Base-by-base conservation (phyloP, 2,888 invertebrate genomes). In the Ormia ochracea region DNA sequence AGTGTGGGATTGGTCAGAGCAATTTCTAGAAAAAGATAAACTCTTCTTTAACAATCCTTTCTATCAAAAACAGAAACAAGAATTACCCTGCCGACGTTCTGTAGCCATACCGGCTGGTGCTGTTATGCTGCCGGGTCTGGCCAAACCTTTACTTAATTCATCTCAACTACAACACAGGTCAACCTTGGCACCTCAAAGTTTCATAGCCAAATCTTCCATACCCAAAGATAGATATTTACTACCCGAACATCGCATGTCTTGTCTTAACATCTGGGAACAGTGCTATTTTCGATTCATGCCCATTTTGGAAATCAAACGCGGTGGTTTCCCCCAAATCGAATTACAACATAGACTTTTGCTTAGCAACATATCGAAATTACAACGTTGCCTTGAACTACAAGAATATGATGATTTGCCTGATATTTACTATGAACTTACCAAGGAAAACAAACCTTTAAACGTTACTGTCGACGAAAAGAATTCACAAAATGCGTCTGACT, bases 271-370 rank as follows among this genome's bases (percentile, higher is more conserved):
- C 48, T 98, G 97, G 97, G 91, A 93, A 74, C 96, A 96, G 89
- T 97, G 96, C 90, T 98, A 96, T 90, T 94, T 96, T 87, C 93
- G 98, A 28, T 97, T 96, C 96, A 91, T 96, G 86, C 93, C 94
- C 19, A 93, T 95, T 19, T 91, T 96, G 5, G 96, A 97, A 82
- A 90, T 90, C 2, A 88, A 88, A 58, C 86, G 87, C n/a, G 90
- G 90, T 4, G 90, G 90, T 3, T 87, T 87, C 80, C 88, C 89
- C 1, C 90, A 90, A 84, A 87, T 90, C 28, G 90, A 90, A 82
- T 83, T 90, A 58, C 88, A 87, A 65, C 88, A 90, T 83, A 88
- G 90, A 33, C 76, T 90, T 61, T 82, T 90, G 28, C 82, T 90
- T 21, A 89, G 87, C 72, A 89, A 89, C 74, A 89, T 90, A 70